Conservation (phyloP, 2,888 invertebrate species). For the Dicyrtomina minuta region DNA sequence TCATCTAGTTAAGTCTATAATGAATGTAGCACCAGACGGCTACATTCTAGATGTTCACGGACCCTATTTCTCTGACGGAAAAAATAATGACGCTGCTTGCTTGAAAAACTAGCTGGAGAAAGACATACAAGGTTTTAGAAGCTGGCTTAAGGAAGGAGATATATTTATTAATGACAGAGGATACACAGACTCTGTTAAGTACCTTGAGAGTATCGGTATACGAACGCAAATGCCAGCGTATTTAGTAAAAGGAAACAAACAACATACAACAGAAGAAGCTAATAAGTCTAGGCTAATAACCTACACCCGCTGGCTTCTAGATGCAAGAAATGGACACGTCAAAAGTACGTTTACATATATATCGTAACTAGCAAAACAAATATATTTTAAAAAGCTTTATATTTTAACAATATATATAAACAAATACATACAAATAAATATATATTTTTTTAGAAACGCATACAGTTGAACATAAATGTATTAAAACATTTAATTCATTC, state of each 20-base stretch:
- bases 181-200: slow-evolving; percentile 8
- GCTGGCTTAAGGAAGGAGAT: slow-evolving; percentile 1
- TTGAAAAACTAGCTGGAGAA: background rate
- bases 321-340: background rate
- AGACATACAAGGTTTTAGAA: background rate
- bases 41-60: slow-evolving; percentile 5
- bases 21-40: background rate
- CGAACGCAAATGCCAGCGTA: background rate
- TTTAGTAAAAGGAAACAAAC: background rate
- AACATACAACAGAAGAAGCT: slow-evolving; percentile 13
- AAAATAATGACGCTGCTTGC: slow-evolving; percentile 5
- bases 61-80: slow-evolving; percentile 6
- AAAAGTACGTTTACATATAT: slow-evolving; percentile 4
- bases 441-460: too few species aligned
- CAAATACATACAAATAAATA: too few species aligned
- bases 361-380: too few species aligned
- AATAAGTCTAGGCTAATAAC: slow-evolving; percentile 9
- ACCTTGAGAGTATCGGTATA: background rate
- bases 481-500: too few species aligned
- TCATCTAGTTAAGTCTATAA: background rate
- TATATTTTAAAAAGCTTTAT: too few species aligned
- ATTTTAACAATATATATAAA: too few species aligned
- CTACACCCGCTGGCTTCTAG: slow-evolving; percentile 1
- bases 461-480: too few species aligned
- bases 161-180: slow-evolving; percentile 19